Evolutionary conservation across 2,888 invertebrate genomes (phyloP).

Genomic region (Biston betularia): DNA sequence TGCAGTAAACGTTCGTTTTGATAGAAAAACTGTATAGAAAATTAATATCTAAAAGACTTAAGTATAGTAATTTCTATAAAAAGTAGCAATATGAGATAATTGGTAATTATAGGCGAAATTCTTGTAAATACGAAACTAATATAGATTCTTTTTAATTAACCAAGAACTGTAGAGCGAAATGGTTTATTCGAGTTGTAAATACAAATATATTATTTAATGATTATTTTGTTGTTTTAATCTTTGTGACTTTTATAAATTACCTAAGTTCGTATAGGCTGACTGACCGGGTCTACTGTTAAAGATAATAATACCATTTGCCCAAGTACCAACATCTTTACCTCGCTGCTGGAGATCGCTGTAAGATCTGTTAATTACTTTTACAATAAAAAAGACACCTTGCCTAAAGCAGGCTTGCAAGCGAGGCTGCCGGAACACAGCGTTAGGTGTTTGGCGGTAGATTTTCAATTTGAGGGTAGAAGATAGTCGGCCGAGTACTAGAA

Average conservation of each 20-base stretch:
- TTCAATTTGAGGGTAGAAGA: too few relatives aligned
- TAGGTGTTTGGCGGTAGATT: too few relatives aligned
- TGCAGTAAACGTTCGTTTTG: background rate
- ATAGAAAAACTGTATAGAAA: conserved; percentile 12
- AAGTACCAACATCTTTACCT: too few relatives aligned
- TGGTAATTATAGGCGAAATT: conserved; percentile 53
- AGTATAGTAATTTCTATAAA: conserved; percentile 28
- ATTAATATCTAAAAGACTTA: conserved; percentile 37
- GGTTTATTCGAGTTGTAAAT: conserved; percentile 81
- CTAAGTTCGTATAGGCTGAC: too few relatives aligned
- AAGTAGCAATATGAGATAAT: conserved; percentile 52
- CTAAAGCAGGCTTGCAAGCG: too few relatives aligned
- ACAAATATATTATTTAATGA: conserved; percentile 83
- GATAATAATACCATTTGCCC: too few relatives aligned
- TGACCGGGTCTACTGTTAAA: too few relatives aligned
- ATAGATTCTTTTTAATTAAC: conserved; percentile 37
- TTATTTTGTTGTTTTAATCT: conserved; percentile 57
- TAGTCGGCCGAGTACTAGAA: too few relatives aligned
- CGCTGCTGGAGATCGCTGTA: too few relatives aligned
- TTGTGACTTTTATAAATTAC: background rate
- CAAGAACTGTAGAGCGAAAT: conserved; percentile 64
- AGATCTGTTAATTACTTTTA: too few relatives aligned
- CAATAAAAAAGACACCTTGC: too few relatives aligned
- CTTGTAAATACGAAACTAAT: conserved; percentile 61
- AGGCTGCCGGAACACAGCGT: too few relatives aligned